Conservation (phyloP, 1,140 invertebrate species). For the Oryzaephilus surinamensis region DNA sequence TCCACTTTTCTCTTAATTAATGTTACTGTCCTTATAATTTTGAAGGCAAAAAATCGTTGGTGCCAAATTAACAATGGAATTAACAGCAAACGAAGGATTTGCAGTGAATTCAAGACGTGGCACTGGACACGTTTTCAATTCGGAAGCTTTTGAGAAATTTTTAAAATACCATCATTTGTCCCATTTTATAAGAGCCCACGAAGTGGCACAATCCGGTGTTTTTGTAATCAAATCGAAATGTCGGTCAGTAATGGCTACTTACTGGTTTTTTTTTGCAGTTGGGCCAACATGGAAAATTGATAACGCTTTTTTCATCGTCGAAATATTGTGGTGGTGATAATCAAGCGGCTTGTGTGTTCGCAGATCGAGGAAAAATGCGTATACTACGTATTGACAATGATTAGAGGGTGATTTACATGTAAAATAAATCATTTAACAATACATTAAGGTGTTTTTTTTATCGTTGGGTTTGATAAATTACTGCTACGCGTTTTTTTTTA, state of each 20-base stretch:
- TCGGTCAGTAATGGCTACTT: not conserved
- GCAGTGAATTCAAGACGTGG: conserved; percentile 54
- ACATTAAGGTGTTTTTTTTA: too few species aligned
- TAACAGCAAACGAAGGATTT: conserved; percentile 54
- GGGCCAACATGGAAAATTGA: conserved; percentile 49
- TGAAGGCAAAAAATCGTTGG: conserved; percentile 29
- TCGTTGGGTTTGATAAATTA: too few species aligned
- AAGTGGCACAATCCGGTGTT: conserved; percentile 59
- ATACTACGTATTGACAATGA: conserved; percentile 21
- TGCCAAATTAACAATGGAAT: conserved; percentile 41
- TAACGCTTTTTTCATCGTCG: conserved; percentile 61
- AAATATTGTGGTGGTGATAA: conserved; percentile 55
- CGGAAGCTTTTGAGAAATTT: conserved; percentile 54
- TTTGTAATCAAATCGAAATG: too few species aligned
- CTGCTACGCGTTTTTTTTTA: too few species aligned
- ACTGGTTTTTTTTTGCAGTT: conserved; percentile 20
- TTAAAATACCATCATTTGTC: conserved; percentile 50
- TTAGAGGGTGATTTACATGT: conserved; percentile 1
- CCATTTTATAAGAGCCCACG: conserved; percentile 62
- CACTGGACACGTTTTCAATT: conserved; percentile 61
- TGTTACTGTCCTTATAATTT: too few species aligned
- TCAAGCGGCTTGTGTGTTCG: conserved; percentile 55
- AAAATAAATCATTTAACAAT: not conserved
- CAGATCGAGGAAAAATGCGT: conserved; percentile 29
- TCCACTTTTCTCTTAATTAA: not conserved